Conservation (phyloP, 1,140 invertebrate genomes). For the Parasteatoda tepidariorum region DNA sequence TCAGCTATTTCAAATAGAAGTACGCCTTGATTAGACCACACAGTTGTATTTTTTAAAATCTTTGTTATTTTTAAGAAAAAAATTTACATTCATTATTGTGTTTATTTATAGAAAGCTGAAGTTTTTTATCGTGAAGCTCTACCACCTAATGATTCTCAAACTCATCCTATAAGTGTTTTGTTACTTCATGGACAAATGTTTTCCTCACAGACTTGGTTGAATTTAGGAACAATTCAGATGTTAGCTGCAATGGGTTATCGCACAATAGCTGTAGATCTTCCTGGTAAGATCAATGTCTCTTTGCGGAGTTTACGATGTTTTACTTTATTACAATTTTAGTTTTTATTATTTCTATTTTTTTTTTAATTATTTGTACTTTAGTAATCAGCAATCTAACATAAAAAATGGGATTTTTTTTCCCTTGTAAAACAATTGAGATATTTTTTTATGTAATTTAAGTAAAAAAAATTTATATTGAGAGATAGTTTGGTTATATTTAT, state of each 20-base stretch:
- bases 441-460: too few relatives aligned
- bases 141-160: background rate
- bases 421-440: too few relatives aligned
- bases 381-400: background rate
- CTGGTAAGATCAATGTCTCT: conserved; percentile 67
- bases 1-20: too few relatives aligned
- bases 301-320: too few relatives aligned
- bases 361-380: background rate
- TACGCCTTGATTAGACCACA: too few relatives aligned
- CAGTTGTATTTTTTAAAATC: too few relatives aligned
- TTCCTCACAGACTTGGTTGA: conserved; percentile 69
- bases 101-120: conserved; percentile 26
- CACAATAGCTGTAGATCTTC: conserved; percentile 69
- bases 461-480: too few relatives aligned
- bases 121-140: conserved; percentile 48
- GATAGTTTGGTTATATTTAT: too few relatives aligned
- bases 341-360: conserved; percentile 1
- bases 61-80: too few relatives aligned
- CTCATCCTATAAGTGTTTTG: conserved; percentile 63
- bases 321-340: too few relatives aligned
- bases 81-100: too few relatives aligned
- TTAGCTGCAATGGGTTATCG: conserved; percentile 68
- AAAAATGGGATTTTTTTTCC: too few relatives aligned
- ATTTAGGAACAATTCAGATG: conserved; percentile 67
- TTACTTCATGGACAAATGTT: conserved; percentile 70